Evolutionary conservation across 2,797 vertebrate genomes (phyloP).

Genomic region (Pantherophis vulpinus): DNA sequence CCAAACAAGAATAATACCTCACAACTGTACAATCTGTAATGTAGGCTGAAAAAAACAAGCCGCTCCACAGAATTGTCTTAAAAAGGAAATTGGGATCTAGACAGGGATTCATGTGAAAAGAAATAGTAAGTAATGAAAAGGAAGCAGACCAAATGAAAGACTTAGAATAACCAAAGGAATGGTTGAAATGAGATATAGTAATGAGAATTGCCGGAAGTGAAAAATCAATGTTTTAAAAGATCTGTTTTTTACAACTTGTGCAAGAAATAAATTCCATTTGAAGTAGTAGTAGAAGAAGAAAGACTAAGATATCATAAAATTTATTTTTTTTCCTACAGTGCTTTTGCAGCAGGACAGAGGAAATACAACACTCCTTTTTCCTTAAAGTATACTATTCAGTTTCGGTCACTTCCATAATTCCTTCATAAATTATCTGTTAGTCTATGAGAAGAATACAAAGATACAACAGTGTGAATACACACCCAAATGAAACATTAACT

Average conservation of each 20-base stretch:
- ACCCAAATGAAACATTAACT: background rate
- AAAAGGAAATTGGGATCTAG: background rate
- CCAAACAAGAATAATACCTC: background rate
- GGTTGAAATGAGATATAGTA: background rate
- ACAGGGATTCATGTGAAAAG: background rate
- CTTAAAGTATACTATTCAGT: background rate
- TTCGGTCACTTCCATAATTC: background rate
- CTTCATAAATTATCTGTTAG: background rate
- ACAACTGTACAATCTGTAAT: background rate
- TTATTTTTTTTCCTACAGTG: background rate
- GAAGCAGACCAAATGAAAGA: background rate
- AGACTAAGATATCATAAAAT: background rate
- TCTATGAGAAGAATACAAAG: background rate
- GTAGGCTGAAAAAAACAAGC: background rate
- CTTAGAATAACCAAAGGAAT: background rate
- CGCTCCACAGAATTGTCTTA: background rate
- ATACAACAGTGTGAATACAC: background rate
- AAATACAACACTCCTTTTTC: background rate
- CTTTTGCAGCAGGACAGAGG: background rate
- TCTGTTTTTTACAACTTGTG: background rate
- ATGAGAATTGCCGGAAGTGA: background rate
- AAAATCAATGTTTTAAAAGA: background rate
- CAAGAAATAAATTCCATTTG: background rate
- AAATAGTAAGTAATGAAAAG: background rate
- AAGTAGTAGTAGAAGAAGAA: background rate